Conservation (phyloP, 1,140 invertebrate genomes). For the Periplaneta americana region DNA sequence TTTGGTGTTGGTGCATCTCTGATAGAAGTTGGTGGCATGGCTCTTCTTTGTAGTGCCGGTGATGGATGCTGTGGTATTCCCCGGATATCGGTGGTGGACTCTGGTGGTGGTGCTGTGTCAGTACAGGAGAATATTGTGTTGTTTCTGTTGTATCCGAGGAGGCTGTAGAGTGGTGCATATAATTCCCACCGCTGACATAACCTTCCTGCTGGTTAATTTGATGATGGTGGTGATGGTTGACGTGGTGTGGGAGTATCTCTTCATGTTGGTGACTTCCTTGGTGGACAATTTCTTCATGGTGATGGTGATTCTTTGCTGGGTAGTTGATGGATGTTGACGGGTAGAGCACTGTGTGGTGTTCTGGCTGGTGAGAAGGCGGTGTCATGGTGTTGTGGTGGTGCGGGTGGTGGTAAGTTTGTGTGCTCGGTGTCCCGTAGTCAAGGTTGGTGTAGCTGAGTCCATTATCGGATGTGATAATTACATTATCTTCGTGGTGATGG, state of each 20-base stretch:
- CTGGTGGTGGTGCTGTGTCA: conserved; percentile 31
- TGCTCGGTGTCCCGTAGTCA: conserved; percentile 51
- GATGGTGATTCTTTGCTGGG: conserved; percentile 31
- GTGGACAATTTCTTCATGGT: conserved; percentile 22
- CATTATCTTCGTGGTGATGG: background rate
- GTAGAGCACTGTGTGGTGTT: conserved; percentile 27
- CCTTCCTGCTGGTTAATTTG: conserved; percentile 31
- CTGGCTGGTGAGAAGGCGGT: conserved; percentile 28
- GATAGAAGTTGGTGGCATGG: background rate
- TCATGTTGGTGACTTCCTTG: conserved; percentile 22
- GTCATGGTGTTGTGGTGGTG: conserved; percentile 19
- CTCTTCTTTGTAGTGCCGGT: conserved; percentile 38
- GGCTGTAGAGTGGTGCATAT: background rate
- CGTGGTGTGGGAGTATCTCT: conserved; percentile 19
- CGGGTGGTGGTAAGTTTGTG: background rate
- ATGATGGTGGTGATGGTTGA: conserved; percentile 31
- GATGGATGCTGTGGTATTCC: conserved; percentile 29
- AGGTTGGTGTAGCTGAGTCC: conserved; percentile 87
- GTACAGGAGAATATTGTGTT: conserved; percentile 6
- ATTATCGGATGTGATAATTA: conserved; percentile 71
- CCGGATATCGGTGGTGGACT: conserved; percentile 25
- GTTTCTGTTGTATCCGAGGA: conserved; percentile 4
- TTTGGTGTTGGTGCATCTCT: conserved; percentile 1
- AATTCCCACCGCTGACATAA: conserved; percentile 14
- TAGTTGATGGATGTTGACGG: conserved; percentile 25